Base-by-base conservation (phyloP, 2,888 invertebrate species). In the Campoplex nolae region DNA sequence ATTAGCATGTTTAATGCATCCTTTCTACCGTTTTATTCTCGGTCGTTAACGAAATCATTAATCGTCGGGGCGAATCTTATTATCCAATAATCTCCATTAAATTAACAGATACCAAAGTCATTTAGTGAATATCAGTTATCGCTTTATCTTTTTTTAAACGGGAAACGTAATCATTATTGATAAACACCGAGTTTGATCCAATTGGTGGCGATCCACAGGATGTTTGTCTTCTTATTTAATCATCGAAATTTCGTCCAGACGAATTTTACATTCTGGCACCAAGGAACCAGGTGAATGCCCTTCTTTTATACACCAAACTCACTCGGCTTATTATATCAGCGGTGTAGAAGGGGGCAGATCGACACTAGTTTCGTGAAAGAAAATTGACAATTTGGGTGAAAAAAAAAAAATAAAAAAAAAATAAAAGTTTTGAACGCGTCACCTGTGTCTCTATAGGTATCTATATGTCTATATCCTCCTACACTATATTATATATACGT, bases 331-430 rank as follows among this genome's bases (percentile, higher is more conserved):
- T 23, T 11, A 67, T 32, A 67, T 54, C 8, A 70, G 62, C n/a
- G 35, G 18, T 35, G 45, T 6, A 38, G 62, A n/a, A 38, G 35
- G 68, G 74, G 23, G 23, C 23, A 78, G 74, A 56, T 62, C 62
- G 62, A 32, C 65, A 65, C 51, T 51, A 79, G 28, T 54, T 54
- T 83, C 62, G 62, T 71, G 13, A 48, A 71, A 82, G 88, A 86
- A 89, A 89, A 91, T 89, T 90, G 90, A 89, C 89, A 89, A 90
- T 90, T 88, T 89, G 67, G 76, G 87, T 88, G 77, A 79, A 79
- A 76, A 85, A 85, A 23, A 23, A 23, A 23, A 76, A 85, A 85
- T 0, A 23, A 23, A 23, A 79, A 76, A 85, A 85, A 0, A 23
- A 23, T 0, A 23, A 89, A 89, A 89, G 78, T 89, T 89, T 79